phyloP scores from a whole-genome alignment of 1,140 invertebrate species.

The Achatina immaculata region DNA sequence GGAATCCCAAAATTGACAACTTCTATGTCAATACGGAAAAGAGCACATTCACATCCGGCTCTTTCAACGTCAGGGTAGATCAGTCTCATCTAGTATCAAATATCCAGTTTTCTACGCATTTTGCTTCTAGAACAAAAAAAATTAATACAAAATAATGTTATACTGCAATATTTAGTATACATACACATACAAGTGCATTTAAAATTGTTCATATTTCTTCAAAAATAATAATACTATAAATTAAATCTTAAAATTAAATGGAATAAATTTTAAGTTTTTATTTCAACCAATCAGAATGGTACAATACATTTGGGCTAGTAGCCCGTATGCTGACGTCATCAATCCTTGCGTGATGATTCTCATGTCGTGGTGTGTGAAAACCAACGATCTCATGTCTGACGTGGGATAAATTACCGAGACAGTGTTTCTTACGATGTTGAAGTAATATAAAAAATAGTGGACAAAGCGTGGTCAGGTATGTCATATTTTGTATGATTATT shows the following conservation, averaged over 20 bases:
- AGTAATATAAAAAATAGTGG: neutral
- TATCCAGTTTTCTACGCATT: too few relatives aligned
- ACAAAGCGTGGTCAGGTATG: neutral
- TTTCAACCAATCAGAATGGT: neutral
- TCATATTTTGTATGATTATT: neutral
- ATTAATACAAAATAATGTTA: too few relatives aligned
- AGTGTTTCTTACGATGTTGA: neutral
- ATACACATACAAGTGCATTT: too few relatives aligned
- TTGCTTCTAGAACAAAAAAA: too few relatives aligned
- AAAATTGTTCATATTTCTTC: too few relatives aligned
- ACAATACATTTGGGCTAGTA: neutral
- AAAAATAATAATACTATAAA: too few relatives aligned
- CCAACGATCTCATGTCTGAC: neutral
- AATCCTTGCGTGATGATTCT: conserved; percentile 19
- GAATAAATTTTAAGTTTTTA: neutral
- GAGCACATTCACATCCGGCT: too few relatives aligned
- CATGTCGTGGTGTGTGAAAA: neutral
- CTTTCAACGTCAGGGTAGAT: too few relatives aligned
- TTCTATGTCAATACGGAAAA: too few relatives aligned
- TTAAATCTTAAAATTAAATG: neutral
- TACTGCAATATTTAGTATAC: too few relatives aligned
- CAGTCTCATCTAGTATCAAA: too few relatives aligned
- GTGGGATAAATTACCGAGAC: neutral
- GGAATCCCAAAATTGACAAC: too few relatives aligned
- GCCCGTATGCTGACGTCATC: conserved; percentile 9